phyloP scores from a whole-genome alignment of 2,113 vertebrate species.

The Strigops habroptila region DNA sequence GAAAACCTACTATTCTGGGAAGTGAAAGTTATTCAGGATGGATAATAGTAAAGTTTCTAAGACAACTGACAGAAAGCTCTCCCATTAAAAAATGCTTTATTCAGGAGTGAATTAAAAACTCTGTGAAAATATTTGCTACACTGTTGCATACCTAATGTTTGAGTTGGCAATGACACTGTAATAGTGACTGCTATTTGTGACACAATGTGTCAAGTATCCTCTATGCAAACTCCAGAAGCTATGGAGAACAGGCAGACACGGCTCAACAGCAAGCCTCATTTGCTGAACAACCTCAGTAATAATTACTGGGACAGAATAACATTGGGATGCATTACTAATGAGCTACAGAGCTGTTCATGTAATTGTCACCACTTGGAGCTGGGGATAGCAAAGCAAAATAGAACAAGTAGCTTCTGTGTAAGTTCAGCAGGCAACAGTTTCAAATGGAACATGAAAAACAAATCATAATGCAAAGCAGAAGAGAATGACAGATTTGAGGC shows the following conservation, averaged over 20 bases:
- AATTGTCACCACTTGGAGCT: neutral
- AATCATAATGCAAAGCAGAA: neutral
- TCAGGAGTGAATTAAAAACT: neutral
- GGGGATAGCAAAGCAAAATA: neutral
- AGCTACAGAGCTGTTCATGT: neutral
- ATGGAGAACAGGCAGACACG: rapidly evolving
- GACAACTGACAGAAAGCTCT: neutral
- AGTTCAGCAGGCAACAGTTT: neutral
- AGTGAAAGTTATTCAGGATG: neutral
- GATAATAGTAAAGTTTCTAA: neutral
- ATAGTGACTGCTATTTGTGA: rapidly evolving
- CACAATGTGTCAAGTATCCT: neutral
- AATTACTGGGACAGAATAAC: neutral
- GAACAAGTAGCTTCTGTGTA: neutral
- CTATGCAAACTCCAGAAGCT: neutral
- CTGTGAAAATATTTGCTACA: neutral
- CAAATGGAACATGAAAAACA: neutral
- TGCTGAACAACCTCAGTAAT: rapidly evolving
- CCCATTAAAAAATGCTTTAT: neutral
- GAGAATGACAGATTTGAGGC: neutral
- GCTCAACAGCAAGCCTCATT: neutral
- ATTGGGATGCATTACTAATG: neutral
- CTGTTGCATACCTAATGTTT: neutral
- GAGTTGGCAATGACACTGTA: neutral
- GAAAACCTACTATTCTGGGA: neutral